phyloP scores from a whole-genome alignment of 2,888 invertebrate genomes.

The Serrognathus titanus region DNA sequence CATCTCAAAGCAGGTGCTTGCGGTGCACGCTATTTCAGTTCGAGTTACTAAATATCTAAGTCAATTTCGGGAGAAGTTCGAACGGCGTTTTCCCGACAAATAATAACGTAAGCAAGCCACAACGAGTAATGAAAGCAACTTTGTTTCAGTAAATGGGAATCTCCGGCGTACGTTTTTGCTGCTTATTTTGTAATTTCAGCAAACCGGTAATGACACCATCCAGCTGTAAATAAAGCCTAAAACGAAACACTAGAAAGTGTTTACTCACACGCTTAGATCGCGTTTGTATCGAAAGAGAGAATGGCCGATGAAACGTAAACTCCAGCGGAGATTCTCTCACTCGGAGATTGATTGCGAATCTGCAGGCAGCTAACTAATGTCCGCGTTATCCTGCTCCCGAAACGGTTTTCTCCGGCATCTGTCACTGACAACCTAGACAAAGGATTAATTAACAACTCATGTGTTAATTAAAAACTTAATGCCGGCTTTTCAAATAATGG shows the following conservation, averaged over 20 bases:
- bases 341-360: slow-evolving; percentile 21
- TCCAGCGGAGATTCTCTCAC: slow-evolving; percentile 8
- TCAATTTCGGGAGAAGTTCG: too few relatives aligned
- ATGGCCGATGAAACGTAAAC: slow-evolving; percentile 2
- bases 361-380: slow-evolving; percentile 18
- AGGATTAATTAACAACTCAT: slow-evolving; percentile 36
- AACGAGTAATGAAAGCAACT: slow-evolving; percentile 8
- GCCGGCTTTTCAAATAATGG: slow-evolving; percentile 13
- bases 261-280: slow-evolving; percentile 11
- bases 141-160: not conserved
- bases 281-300: slow-evolving; percentile 13
- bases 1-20: too few relatives aligned
- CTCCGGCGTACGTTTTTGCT: too few relatives aligned
- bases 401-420: slow-evolving; percentile 29
- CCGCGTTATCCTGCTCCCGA: slow-evolving; percentile 15
- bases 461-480: slow-evolving; percentile 33
- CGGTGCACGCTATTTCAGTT: too few relatives aligned
- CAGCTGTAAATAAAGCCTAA: too few relatives aligned
- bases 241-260: slow-evolving; percentile 8
- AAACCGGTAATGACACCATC: too few relatives aligned
- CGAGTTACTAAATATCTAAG: too few relatives aligned
- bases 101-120: not conserved
- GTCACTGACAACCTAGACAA: slow-evolving; percentile 34
- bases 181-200: too few relatives aligned
- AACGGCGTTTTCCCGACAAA: too few relatives aligned